Conservation (phyloP, 2,888 invertebrate genomes). For the Cepaea hortensis region DNA sequence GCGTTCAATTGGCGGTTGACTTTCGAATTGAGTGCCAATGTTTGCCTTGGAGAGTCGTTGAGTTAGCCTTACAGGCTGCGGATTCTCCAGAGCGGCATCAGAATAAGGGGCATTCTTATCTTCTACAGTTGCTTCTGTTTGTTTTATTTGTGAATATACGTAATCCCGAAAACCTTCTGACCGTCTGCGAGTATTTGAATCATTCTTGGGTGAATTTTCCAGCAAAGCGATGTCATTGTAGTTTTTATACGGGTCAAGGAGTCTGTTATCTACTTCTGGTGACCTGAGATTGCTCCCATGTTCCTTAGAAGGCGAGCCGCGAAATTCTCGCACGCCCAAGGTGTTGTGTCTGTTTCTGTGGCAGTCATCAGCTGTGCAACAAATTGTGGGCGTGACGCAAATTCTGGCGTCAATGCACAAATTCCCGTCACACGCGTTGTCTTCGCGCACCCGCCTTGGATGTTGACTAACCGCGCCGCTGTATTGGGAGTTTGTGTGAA, state of each 20-base stretch:
- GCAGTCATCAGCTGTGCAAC: neutral
- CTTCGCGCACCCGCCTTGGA: neutral
- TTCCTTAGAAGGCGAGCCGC: neutral
- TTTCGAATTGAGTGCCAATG: neutral
- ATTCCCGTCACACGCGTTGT: neutral
- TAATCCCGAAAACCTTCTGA: neutral
- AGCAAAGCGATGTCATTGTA: constrained; percentile 4
- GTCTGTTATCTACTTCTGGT: constrained; percentile 21
- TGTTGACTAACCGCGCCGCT: too few species aligned
- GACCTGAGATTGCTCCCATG: neutral
- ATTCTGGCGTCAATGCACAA: neutral
- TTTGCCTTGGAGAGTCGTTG: neutral
- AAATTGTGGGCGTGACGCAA: neutral
- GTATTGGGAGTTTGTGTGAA: neutral
- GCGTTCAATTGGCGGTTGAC: neutral
- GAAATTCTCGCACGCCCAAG: neutral
- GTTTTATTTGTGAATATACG: neutral
- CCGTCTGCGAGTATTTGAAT: neutral
- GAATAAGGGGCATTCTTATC: neutral
- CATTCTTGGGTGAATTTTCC: neutral
- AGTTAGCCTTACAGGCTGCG: too few species aligned
- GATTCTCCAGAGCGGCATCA: too few species aligned
- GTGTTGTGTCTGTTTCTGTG: neutral
- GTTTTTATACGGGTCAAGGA: constrained; percentile 19
- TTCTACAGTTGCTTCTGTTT: neutral